phyloP scores from a whole-genome alignment of 2,797 vertebrate genomes.

The Crypturellus tataupa region DNA sequence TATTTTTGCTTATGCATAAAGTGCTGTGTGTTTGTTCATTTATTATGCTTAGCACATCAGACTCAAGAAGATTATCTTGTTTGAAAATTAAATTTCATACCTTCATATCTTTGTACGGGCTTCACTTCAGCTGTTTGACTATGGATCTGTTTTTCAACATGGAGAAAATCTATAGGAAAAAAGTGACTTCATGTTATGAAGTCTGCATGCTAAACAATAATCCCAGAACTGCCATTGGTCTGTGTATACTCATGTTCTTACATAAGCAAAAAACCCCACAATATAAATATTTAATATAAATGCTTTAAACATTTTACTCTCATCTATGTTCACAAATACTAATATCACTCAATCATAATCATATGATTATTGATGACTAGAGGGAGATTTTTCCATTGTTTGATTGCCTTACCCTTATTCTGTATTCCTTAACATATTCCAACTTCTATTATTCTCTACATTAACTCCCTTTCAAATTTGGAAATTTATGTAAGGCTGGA shows the following conservation, averaged over 20 bases:
- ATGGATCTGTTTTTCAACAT: not conserved
- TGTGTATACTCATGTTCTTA: not conserved
- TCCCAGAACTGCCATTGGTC: not conserved
- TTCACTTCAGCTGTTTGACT: not conserved
- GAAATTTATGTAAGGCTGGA: not conserved
- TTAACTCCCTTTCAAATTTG: not conserved
- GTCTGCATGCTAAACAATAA: not conserved
- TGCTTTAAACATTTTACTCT: not conserved
- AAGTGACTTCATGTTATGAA: not conserved
- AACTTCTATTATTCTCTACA: not conserved
- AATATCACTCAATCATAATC: not conserved
- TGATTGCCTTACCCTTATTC: not conserved
- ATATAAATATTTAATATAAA: not conserved
- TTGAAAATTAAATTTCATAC: conserved; percentile 38
- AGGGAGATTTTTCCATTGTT: not conserved
- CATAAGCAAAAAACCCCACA: not conserved
- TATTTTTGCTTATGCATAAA: conserved; percentile 66
- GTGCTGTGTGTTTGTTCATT: conserved; percentile 32
- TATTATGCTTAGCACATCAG: conserved; percentile 51
- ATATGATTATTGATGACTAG: not conserved
- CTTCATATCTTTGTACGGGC: not conserved
- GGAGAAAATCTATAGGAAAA: not conserved
- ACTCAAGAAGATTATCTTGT: not conserved
- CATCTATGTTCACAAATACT: not conserved
- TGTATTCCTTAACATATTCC: not conserved